Conservation (phyloP, 2,113 vertebrate genomes). For the Cottus gobio region DNA sequence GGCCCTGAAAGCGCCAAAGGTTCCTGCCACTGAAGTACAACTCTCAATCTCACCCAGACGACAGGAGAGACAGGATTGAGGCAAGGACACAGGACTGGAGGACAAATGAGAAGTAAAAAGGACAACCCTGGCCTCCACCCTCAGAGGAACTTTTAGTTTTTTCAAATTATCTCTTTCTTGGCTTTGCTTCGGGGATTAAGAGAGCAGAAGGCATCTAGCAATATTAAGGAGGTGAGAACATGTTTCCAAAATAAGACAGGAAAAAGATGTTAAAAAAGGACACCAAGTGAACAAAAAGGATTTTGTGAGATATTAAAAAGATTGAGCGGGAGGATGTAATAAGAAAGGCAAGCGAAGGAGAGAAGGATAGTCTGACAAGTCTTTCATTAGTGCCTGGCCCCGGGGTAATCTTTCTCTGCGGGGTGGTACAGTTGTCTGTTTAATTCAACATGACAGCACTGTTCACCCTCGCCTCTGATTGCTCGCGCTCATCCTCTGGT, state of each 20-base stretch:
- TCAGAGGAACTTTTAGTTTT: neutral
- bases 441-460: constrained; percentile 75
- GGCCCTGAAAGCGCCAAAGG: constrained; percentile 12
- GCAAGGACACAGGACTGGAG: neutral
- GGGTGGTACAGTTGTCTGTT: constrained; percentile 52
- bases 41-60: constrained; percentile 1
- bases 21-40: constrained; percentile 20
- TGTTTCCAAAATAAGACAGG: neutral
- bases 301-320: constrained; percentile 30
- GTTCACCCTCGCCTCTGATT: constrained; percentile 57
- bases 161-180: neutral
- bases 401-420: constrained; percentile 53
- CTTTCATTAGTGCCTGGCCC: constrained; percentile 59
- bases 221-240: neutral
- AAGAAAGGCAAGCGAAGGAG: constrained; percentile 27
- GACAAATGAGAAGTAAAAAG: neutral
- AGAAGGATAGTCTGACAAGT: constrained; percentile 55
- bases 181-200: neutral
- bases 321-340: constrained; percentile 30
- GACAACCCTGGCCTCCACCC: neutral
- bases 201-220: neutral
- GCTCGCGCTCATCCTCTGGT: constrained; percentile 62
- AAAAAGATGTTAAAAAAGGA: neutral
- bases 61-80: neutral
- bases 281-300: constrained; percentile 48